phyloP scores from a whole-genome alignment of 2,797 vertebrate species.

The Hemitrygon akajei region DNA sequence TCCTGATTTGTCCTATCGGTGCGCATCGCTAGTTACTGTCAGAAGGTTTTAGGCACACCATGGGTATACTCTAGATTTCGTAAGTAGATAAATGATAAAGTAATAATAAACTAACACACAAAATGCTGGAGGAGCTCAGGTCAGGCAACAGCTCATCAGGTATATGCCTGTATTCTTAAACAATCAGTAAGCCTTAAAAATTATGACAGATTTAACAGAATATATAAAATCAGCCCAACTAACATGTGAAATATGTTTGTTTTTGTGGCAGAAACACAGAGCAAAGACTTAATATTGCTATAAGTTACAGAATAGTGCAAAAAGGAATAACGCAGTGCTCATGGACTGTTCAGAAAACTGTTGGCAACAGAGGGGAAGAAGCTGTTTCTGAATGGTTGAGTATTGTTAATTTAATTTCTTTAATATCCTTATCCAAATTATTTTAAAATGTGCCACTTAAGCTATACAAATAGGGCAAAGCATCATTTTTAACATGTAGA shows the following conservation, averaged over 20 bases:
- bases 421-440: neutral
- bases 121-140: too few species aligned
- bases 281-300: neutral
- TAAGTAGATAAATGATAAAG: neutral
- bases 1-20: neutral
- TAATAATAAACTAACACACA: too few species aligned
- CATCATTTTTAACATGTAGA: neutral
- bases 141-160: neutral
- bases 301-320: neutral
- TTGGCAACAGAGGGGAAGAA: too few species aligned
- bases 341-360: too few species aligned
- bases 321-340: too few species aligned
- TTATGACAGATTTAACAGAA: neutral
- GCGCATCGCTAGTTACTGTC: neutral
- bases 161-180: neutral
- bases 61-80: neutral
- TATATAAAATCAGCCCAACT: neutral
- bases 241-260: too few species aligned
- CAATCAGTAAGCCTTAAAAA: neutral
- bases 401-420: too few species aligned
- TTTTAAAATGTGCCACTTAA: neutral
- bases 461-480: neutral
- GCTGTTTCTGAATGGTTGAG: too few species aligned
- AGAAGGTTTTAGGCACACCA: neutral
- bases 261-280: neutral